Evolutionary conservation across 2,113 vertebrate genomes (phyloP).

Genomic region (Aegypius monachus): DNA sequence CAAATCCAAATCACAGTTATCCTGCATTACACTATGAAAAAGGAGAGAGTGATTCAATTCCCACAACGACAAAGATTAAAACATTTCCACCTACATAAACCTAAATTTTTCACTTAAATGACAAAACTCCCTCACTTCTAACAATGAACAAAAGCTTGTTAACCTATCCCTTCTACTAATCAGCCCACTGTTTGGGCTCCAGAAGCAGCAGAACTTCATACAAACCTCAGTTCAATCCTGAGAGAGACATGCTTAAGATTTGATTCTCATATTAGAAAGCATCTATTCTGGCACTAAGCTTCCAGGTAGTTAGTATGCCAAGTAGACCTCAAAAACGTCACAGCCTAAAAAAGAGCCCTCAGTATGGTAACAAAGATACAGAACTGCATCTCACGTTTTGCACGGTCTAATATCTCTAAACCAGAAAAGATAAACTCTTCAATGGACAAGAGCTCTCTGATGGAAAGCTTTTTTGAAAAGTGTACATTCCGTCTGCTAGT

Average conservation of each 20-base stretch:
- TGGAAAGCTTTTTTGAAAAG: not conserved
- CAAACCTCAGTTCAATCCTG: not conserved
- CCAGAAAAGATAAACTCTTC: not conserved
- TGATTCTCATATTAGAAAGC: not conserved
- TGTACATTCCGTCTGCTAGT: not conserved
- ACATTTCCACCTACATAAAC: conserved; percentile 11
- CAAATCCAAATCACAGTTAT: not conserved
- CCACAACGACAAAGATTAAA: conserved; percentile 14
- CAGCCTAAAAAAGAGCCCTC: not conserved
- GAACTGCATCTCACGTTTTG: not conserved
- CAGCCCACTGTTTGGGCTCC: conserved; percentile 15
- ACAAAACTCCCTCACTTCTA: not conserved
- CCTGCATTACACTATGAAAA: not conserved
- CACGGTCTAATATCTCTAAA: not conserved
- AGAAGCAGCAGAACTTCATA: not conserved
- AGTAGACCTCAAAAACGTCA: not conserved
- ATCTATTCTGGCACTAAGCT: not conserved
- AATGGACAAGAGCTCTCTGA: not conserved
- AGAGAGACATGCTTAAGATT: not conserved
- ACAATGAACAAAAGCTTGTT: not conserved
- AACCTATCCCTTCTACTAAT: not conserved
- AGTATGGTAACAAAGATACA: not conserved
- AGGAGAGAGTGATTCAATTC: not conserved
- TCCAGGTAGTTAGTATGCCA: not conserved
- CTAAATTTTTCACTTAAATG: not conserved